Evolutionary conservation across 1,140 invertebrate genomes (phyloP).

Genomic region (Drosophila mayri): DNA sequence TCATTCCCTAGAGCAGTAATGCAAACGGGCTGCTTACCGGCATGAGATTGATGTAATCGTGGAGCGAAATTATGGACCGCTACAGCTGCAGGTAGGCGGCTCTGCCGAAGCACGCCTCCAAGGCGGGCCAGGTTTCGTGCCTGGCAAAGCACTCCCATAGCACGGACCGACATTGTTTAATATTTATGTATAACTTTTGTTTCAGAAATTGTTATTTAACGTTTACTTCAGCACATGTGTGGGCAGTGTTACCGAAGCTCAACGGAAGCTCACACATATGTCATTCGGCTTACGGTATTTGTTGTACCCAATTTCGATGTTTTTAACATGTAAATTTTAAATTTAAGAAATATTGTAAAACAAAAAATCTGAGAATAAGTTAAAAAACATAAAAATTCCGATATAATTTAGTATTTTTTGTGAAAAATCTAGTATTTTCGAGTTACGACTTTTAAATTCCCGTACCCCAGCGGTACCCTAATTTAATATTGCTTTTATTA

Average conservation of each 20-base stretch:
- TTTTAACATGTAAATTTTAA: too few species aligned
- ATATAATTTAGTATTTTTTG: too few species aligned
- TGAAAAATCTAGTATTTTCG: too few species aligned
- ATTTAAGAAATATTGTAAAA: too few species aligned
- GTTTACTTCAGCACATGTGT: slow-evolving; percentile 50
- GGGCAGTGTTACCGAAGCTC: slow-evolving; percentile 3
- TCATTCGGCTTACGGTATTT: neutral
- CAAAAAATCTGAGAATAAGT: too few species aligned
- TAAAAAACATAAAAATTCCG: too few species aligned
- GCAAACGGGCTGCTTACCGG: too few species aligned
- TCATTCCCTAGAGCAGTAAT: too few species aligned
- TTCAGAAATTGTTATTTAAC: slow-evolving; percentile 56
- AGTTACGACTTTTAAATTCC: too few species aligned
- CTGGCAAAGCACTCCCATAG: slow-evolving; percentile 28
- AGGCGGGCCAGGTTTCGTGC: slow-evolving; percentile 19
- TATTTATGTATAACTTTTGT: neutral
- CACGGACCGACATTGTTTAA: slow-evolving; percentile 30
- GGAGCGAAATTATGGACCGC: slow-evolving; percentile 1
- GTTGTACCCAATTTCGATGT: too few species aligned
- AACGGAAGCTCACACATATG: slow-evolving; percentile 1
- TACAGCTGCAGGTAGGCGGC: neutral
- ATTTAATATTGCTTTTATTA: too few species aligned
- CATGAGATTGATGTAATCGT: slow-evolving; percentile 7
- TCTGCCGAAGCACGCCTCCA: slow-evolving; percentile 7
- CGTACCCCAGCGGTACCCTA: too few species aligned